Base-by-base conservation (phyloP, 2,797 vertebrate genomes). In the Macroramphosus scolopax region DNA sequence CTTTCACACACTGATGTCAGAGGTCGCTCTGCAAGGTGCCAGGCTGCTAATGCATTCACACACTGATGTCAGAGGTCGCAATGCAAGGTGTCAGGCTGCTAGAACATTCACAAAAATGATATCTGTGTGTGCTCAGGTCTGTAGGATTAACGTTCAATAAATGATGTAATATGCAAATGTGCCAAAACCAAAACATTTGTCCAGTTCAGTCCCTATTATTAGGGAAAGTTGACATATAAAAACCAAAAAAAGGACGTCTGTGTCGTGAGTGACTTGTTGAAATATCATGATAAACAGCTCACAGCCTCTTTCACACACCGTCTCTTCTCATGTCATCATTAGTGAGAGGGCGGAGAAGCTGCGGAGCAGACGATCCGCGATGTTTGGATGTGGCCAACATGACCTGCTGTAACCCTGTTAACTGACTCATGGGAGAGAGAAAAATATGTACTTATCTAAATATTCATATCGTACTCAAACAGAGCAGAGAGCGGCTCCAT, bases 351-450 rank as follows among this genome's bases (percentile, higher is more conserved):
- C n/a, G 30, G 15, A 16, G 15, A 44, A 43, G 33, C 51, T 25
- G 26, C 33, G 10, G 49, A 44, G 18, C 17, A 52, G 47, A 50
- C 6, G 10, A 57, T 38, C 42, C 28, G 6, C 40, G 26, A 17
- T 53, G 33, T 16, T 9, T 13, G 34, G 48, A 50, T 40, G 44
- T 34, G 15, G 44, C 28, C 35, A 35, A 33, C 17, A 16, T 44
- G 51, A 72, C 71, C 68, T 22, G 35, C 51, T 28, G 42, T 57
- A 29, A 17, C 22, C 16, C 39, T 57, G 38, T 24, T 49, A 16
- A 46, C 22, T 7, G 34, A 17, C 42, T 44, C 18, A 16, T 12
- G 22, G 40, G 45, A 30, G 37, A 29, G 28, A 44, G 16, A 36
- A 18, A 22, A 38, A 17, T 11, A 49, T 11, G 13, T n/a, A 29